Percentiles rank a stretch among this genome's conserved stretches.
These are phyloP conservation scores for Coendou prehensilis DNA, from an alignment of 2,797 vertebrate species.

Conservation along the genomic window DNA sequence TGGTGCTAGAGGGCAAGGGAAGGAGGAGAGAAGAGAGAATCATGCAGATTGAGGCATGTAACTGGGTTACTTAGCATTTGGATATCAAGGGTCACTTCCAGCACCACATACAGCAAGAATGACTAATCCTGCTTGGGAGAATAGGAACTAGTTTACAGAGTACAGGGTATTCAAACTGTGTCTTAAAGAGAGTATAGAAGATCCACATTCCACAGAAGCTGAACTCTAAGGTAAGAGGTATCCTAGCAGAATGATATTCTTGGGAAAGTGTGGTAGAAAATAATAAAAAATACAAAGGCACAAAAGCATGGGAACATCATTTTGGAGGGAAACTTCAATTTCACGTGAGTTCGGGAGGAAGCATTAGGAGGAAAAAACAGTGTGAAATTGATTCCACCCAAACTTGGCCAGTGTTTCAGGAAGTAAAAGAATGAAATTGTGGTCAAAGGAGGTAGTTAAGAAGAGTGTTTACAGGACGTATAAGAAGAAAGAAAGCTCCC, in stretches of 20 bases:
- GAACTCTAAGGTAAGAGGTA: not conserved
- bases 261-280: not conserved
- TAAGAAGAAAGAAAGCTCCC: not conserved
- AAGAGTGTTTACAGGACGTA: not conserved
- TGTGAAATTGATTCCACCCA: not conserved
- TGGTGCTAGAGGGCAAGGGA: not conserved
- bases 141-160: not conserved
- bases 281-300: conserved; percentile 26
- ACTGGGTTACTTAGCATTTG: not conserved
- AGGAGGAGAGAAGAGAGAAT: not conserved
- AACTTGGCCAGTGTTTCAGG: not conserved
- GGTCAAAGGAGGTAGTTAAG: not conserved
- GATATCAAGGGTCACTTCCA: not conserved
- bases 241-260: conserved; percentile 1
- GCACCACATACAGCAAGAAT: not conserved
- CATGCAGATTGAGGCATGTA: not conserved
- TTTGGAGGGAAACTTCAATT: not conserved
- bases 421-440: not conserved
- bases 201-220: not conserved
- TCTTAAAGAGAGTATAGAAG: not conserved
- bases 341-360: not conserved
- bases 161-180: not conserved
- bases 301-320: not conserved
- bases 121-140: not conserved
- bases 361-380: not conserved